Percentiles rank a stretch among this genome's conserved stretches.
Conservation (phyloP, 2,113 vertebrate genomes). For the Scomber japonicus region DNA sequence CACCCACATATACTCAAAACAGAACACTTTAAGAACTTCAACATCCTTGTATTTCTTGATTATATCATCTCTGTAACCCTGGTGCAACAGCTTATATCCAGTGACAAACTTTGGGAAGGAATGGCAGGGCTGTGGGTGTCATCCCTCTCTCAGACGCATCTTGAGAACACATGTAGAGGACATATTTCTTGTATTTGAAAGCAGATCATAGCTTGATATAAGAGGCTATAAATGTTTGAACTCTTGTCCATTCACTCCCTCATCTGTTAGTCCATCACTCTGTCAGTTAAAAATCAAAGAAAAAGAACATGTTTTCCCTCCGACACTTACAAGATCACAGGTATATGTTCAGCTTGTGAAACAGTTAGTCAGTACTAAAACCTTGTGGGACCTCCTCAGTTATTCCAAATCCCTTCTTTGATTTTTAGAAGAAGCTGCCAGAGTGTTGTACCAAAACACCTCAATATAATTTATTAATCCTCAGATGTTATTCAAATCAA, state of each 20-base stretch:
- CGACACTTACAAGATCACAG: constrained; percentile 1
- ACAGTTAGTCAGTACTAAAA: not conserved
- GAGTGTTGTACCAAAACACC: not conserved
- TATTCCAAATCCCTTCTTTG: not conserved
- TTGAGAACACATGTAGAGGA: constrained; percentile 72
- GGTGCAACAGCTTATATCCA: constrained; percentile 24
- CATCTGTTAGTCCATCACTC: constrained; percentile 19
- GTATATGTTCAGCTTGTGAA: constrained; percentile 14
- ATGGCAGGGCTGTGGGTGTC: constrained; percentile 44
- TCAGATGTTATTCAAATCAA: not conserved
- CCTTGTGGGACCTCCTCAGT: not conserved
- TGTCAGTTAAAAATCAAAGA: constrained; percentile 47
- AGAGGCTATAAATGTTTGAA: constrained; percentile 53
- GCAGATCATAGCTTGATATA: constrained; percentile 54
- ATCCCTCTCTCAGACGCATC: constrained; percentile 61
- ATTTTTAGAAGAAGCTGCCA: not conserved
- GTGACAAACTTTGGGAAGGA: constrained; percentile 24
- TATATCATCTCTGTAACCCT: constrained; percentile 27
- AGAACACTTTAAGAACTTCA: constrained; percentile 10
- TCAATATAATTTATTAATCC: not conserved
- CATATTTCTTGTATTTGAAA: constrained; percentile 62
- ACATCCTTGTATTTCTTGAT: constrained; percentile 26
- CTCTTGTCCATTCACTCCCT: constrained; percentile 23
- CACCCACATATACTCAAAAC: constrained; percentile 38
- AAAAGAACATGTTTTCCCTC: not conserved